Percentiles rank a stretch among this genome's conserved stretches.
Conservation (phyloP, 2,888 invertebrate species). For the Amiota mariae region DNA sequence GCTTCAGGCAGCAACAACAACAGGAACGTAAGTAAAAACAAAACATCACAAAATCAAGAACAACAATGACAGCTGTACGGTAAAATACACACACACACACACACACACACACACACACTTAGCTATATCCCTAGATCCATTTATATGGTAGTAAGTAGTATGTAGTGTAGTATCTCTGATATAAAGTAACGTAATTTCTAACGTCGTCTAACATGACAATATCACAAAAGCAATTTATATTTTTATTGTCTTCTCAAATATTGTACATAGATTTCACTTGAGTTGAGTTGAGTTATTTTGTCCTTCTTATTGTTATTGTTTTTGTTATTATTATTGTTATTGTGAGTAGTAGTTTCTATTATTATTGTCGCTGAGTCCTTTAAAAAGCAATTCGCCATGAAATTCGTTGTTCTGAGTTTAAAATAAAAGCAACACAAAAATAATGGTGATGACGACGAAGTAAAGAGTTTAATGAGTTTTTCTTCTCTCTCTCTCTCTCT, state of each 20-base stretch:
- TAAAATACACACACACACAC: neutral
- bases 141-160: no score
- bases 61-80: constrained; percentile 25
- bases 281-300: constrained; percentile 15
- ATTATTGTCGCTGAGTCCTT: neutral
- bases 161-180: no score
- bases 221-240: constrained; percentile 24
- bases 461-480: no score
- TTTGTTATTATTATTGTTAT: no score
- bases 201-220: constrained; percentile 11
- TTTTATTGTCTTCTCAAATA: constrained; percentile 19
- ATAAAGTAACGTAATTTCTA: neutral
- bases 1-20: constrained; percentile 20
- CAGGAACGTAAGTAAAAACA: constrained; percentile 30
- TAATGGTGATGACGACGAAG: no score
- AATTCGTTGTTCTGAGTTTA: no score
- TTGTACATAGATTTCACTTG: neutral
- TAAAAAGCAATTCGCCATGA: constrained; percentile 10
- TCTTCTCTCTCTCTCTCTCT: no score
- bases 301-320: neutral
- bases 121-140: neutral
- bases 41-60: constrained; percentile 51
- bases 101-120: neutral
- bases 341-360: no score
- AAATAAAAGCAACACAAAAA: neutral